phyloP scores from a whole-genome alignment of 1,140 invertebrate genomes.

The Trissolcus basalis region DNA sequence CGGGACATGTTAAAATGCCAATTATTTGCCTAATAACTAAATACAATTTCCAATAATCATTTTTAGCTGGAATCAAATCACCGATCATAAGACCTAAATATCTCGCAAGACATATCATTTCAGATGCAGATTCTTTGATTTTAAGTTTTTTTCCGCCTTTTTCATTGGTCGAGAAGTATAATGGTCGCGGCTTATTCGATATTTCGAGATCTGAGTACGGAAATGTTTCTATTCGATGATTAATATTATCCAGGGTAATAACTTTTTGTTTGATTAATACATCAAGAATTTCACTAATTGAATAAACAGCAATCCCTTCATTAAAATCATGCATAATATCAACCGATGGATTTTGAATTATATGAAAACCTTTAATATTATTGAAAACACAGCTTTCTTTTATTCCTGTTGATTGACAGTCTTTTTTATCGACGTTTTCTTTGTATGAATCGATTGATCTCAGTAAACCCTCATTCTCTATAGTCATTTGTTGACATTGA shows the following conservation, averaged over 20 bases:
- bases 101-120: slow-evolving; percentile 2
- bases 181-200: background rate
- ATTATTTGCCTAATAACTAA: background rate
- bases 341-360: background rate
- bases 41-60: slow-evolving; percentile 13
- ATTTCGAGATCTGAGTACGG: background rate
- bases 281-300: slow-evolving; percentile 1
- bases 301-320: slow-evolving; percentile 1
- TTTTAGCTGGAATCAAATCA: slow-evolving; percentile 3
- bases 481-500: background rate
- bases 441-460: too few relatives aligned
- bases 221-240: slow-evolving; percentile 7
- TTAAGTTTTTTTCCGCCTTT: slow-evolving; percentile 1
- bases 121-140: background rate
- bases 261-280: background rate
- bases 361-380: too few relatives aligned
- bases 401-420: too few relatives aligned
- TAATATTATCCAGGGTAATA: background rate
- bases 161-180: background rate
- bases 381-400: too few relatives aligned
- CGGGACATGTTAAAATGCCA: slow-evolving; percentile 11
- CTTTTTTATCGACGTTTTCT: too few relatives aligned
- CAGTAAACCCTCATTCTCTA: too few relatives aligned
- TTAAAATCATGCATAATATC: slow-evolving; percentile 1
- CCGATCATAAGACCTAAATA: background rate